Evolutionary conservation across 2,888 invertebrate genomes (phyloP).

Genomic region (Sphinx pinastri): DNA sequence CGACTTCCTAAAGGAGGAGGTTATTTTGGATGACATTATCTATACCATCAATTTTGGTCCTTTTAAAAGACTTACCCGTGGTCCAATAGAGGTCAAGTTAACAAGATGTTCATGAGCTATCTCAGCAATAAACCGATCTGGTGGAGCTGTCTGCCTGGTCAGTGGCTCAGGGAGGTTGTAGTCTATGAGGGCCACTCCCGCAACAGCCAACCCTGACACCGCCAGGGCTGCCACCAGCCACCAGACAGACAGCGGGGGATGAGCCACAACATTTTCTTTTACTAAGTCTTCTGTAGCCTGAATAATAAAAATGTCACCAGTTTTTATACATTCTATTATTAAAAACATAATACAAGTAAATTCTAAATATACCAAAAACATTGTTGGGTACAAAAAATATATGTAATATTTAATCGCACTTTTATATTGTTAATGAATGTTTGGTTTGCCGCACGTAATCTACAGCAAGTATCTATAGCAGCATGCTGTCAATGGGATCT

Average conservation of each 20-base stretch:
- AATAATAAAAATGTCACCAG: neutral
- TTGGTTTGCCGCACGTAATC: no score
- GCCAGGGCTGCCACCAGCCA: conserved; percentile 80
- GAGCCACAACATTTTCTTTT: conserved; percentile 56
- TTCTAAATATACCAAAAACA: no score
- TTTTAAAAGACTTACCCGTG: conserved; percentile 64
- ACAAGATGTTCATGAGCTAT: conserved; percentile 86
- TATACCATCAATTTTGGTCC: no score
- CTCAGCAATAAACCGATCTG: conserved; percentile 76
- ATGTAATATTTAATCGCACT: no score
- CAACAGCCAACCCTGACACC: conserved; percentile 76
- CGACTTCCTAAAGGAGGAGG: no score
- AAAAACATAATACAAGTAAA: no score
- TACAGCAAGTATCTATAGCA: neutral
- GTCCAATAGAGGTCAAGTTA: conserved; percentile 85
- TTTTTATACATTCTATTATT: no score
- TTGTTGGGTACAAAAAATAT: no score
- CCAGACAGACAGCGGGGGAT: conserved; percentile 50
- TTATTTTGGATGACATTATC: no score
- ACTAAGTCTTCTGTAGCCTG: conserved; percentile 36
- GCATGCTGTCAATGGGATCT: neutral
- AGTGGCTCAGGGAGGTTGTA: conserved; percentile 83
- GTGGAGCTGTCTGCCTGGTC: conserved; percentile 41
- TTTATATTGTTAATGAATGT: no score
- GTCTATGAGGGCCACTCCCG: conserved; percentile 82